Percentiles rank a stretch among this genome's conserved stretches.
phyloP scores from a whole-genome alignment of 2,113 vertebrate species.

The Nansenia antarctica region DNA sequence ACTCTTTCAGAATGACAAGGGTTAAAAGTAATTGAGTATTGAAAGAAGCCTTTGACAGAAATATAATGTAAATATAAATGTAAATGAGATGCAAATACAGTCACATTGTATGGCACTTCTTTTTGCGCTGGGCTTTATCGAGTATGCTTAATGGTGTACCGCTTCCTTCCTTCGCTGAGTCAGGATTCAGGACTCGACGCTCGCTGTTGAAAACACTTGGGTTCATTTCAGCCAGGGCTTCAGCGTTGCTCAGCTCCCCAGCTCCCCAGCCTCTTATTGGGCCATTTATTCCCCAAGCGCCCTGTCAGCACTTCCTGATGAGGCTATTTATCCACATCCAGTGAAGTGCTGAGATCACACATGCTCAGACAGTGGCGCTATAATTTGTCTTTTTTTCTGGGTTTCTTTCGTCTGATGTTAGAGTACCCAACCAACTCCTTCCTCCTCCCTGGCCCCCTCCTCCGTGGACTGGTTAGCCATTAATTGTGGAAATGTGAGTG shows the following conservation, averaged over 20 bases:
- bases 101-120: background rate
- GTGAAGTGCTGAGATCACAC: slow-evolving; percentile 16
- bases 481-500: background rate
- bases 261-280: background rate
- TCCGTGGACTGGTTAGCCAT: background rate
- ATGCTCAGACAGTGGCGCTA: background rate
- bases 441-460: background rate
- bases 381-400: slow-evolving; percentile 10
- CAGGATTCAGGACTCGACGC: background rate
- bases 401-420: background rate
- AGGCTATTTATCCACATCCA: slow-evolving; percentile 22
- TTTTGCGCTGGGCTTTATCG: background rate
- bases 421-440: background rate
- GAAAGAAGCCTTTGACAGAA: no score
- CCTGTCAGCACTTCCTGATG: slow-evolving; percentile 20
- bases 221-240: background rate
- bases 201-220: background rate
- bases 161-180: slow-evolving; percentile 1
- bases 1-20: no score
- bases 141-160: background rate
- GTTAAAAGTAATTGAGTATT: no score
- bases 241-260: background rate
- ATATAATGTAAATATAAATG: no score
- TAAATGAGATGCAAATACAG: background rate
- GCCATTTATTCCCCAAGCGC: slow-evolving; percentile 13